Evolutionary conservation across 2,888 invertebrate genomes (phyloP).

Genomic region (Tetragonula carbonaria): DNA sequence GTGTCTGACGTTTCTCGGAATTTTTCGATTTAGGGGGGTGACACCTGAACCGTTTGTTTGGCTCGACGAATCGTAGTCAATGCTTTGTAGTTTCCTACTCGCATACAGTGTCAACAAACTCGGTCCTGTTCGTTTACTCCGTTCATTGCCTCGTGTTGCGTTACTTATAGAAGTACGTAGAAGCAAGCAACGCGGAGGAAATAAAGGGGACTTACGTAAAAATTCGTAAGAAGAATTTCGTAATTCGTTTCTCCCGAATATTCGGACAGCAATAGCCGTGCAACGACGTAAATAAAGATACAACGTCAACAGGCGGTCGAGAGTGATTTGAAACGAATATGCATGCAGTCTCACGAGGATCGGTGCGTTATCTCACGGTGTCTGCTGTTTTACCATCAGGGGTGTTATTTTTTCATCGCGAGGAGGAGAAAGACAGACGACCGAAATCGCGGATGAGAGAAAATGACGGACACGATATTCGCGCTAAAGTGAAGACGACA

Average conservation of each 20-base stretch:
- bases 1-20: slow-evolving; percentile 39
- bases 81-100: slow-evolving; percentile 39
- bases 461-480: slow-evolving; percentile 52
- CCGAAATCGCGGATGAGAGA: not conserved
- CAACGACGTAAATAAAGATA: not conserved
- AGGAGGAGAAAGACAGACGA: not conserved
- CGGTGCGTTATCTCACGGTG: slow-evolving; percentile 4
- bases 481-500: slow-evolving; percentile 42
- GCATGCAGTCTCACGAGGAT: not conserved
- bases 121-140: slow-evolving; percentile 13
- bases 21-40: slow-evolving; percentile 9
- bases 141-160: not conserved
- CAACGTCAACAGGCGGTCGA: not conserved
- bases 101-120: slow-evolving; percentile 64
- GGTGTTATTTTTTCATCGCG: slow-evolving; percentile 42
- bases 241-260: not conserved
- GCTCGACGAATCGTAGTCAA: slow-evolving; percentile 32
- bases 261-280: not conserved
- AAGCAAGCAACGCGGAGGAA: no score
- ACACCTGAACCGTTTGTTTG: slow-evolving; percentile 57
- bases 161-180: not conserved
- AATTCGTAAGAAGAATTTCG: no score
- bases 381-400: slow-evolving; percentile 31
- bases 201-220: not conserved
- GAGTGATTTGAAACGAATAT: slow-evolving; percentile 19